These are phyloP conservation scores for Epinephelus awoara DNA, from an alignment of 2,797 vertebrate genomes.

Conservation along the genomic window DNA sequence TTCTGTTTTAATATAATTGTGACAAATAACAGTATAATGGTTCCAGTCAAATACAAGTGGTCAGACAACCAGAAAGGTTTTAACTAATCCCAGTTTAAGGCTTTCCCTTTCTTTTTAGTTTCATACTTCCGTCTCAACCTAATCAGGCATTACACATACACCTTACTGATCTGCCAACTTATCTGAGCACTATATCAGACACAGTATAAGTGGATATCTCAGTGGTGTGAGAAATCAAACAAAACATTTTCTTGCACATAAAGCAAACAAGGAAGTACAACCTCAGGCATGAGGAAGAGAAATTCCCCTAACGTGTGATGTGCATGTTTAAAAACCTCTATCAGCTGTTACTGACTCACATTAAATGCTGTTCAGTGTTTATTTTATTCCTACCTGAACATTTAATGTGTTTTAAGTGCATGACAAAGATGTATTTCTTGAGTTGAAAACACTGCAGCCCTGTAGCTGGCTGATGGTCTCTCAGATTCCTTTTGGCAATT, in stretches of 20 bases:
- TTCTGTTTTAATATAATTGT: too few species aligned
- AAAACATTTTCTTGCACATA: constrained; percentile 7
- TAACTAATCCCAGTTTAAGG: not conserved
- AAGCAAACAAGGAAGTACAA: constrained; percentile 58
- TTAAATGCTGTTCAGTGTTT: not conserved
- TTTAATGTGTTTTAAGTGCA: constrained; percentile 10
- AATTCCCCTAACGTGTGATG: not conserved
- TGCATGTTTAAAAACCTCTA: constrained; percentile 18
- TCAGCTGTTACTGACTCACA: not conserved
- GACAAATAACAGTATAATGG: not conserved
- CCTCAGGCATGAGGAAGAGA: constrained; percentile 48
- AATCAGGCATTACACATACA: not conserved
- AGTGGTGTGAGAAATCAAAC: constrained; percentile 8
- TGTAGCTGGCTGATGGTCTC: constrained; percentile 25
- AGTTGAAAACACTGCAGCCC: constrained; percentile 8
- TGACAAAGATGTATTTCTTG: not conserved
- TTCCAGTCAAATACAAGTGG: not conserved
- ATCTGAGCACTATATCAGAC: constrained; percentile 16
- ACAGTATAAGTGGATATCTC: not conserved
- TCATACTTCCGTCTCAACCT: not conserved
- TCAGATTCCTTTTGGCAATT: constrained; percentile 56
- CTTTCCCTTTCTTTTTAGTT: not conserved
- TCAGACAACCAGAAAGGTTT: not conserved
- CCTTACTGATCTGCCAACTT: not conserved
- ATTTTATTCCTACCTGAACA: constrained; percentile 2